These are phyloP conservation scores for Laterallus jamaicensis DNA, from an alignment of 2,113 vertebrate species.

Conservation along the genomic window DNA sequence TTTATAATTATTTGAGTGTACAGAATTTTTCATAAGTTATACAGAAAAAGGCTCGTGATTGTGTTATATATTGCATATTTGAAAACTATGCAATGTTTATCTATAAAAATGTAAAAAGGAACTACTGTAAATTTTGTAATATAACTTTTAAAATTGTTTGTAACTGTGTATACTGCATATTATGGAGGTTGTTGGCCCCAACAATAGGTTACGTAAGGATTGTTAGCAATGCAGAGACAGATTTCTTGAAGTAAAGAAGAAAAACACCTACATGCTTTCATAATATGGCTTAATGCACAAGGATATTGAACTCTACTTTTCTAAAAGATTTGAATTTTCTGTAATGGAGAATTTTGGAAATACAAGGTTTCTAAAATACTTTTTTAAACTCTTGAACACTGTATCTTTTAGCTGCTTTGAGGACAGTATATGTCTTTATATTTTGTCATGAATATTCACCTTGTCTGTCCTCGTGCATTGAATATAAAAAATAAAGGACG, in stretches of 20 bases:
- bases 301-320: background rate
- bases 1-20: constrained; percentile 71
- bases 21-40: constrained; percentile 72
- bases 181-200: background rate
- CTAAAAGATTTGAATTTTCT: constrained; percentile 18
- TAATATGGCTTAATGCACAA: background rate
- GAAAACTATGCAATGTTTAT: constrained; percentile 60
- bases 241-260: background rate
- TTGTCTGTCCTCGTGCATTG: constrained; percentile 14
- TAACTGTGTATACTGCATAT: constrained; percentile 21
- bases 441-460: background rate
- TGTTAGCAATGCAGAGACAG: constrained; percentile 5
- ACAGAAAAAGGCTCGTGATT: background rate
- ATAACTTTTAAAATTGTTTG: constrained; percentile 45
- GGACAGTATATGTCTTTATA: background rate
- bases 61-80: constrained; percentile 54
- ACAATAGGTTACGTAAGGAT: background rate
- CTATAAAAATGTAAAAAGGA: constrained; percentile 60
- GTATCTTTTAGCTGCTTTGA: background rate
- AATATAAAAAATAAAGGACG: constrained; percentile 62
- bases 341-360: constrained; percentile 18
- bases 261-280: background rate
- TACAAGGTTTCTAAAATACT: constrained; percentile 19
- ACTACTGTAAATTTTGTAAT: constrained; percentile 70
- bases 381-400: constrained; percentile 17